phyloP scores from a whole-genome alignment of 2,797 vertebrate genomes.

The Pangasius djambal region DNA sequence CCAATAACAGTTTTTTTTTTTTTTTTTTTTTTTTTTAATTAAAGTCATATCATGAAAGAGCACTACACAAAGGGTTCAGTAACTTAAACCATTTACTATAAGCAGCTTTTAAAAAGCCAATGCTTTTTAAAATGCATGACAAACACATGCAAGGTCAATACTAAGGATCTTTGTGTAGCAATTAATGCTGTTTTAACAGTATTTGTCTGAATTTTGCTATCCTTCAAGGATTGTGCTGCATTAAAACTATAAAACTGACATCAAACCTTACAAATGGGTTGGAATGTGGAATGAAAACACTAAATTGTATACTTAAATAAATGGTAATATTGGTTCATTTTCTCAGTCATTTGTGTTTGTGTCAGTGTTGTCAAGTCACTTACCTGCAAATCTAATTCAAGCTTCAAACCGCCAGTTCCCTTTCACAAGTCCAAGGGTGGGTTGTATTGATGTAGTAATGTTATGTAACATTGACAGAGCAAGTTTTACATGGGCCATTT shows the following conservation, averaged over 20 bases:
- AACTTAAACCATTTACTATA: slow-evolving; percentile 74
- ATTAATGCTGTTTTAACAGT: slow-evolving; percentile 75
- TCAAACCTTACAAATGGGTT: slow-evolving; percentile 73
- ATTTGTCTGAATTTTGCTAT: slow-evolving; percentile 64
- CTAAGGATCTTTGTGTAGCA: slow-evolving; percentile 58
- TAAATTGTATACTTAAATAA: slow-evolving; percentile 84
- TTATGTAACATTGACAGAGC: background rate
- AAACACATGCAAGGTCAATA: slow-evolving; percentile 50
- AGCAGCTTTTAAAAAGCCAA: slow-evolving; percentile 71
- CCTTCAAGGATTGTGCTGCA: slow-evolving; percentile 71
- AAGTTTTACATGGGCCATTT: background rate
- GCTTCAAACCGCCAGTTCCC: background rate
- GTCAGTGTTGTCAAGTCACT: background rate
- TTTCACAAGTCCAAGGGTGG: background rate
- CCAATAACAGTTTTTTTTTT: slow-evolving; percentile 35
- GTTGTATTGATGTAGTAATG: background rate
- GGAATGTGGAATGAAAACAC: slow-evolving; percentile 72
- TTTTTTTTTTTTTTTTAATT: background rate
- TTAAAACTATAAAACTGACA: slow-evolving; percentile 72
- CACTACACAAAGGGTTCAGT: slow-evolving; percentile 63
- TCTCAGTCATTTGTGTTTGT: slow-evolving; percentile 72
- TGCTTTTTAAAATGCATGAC: slow-evolving; percentile 65
- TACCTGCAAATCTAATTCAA: background rate
- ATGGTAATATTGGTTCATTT: slow-evolving; percentile 81
- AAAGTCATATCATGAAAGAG: slow-evolving; percentile 46